Base-by-base conservation (phyloP, 2,888 invertebrate genomes). In the Apodemia duryi region DNA sequence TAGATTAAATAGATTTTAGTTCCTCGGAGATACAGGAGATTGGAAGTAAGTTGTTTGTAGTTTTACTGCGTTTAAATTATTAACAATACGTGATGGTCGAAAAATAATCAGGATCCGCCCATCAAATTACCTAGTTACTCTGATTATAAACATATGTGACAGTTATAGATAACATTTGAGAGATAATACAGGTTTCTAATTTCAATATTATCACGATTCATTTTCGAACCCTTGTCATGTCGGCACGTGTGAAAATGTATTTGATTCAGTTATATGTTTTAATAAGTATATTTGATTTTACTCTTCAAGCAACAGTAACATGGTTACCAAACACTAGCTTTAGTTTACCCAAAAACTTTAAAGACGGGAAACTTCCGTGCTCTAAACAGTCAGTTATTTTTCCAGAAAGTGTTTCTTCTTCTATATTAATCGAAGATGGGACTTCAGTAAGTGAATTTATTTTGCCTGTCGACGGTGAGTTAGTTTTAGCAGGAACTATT, bases 381-480 rank as follows among this genome's bases (percentile, higher is more conserved):
- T 86, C 91, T 0, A 86, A 82, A 68, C 79, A 88, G 72, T 85
- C 79, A 11, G 85, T 91, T 0, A 74, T 91, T 10, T 89, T 91
- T 57, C 88, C 90, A 21, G 77, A 83, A 61, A 74, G 72, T 7
- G 68, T 89, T 11, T 68, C 74, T 13, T 83, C 81, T 13, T 72
- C 83, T 2, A 74, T 89, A 7, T 75, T 72, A 67, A 73, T 90
- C 6, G 77, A 80, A 62, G 74, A 81, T 7, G 75, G 76, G 60
- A 78, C 78, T 29, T 76, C 80, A 66, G 75, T 84, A 2, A 75
- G 75, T 6, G 83, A 81, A 61, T 72, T 92, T 0, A 72, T 89
- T 51, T 74, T 93, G n/a, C 92, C 93, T 13, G 70, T 74, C 62
- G 79, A 86, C 29, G 92, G 92, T 2, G 84, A 86, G 66, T 71